Evolutionary conservation across 2,888 invertebrate genomes (phyloP), one percentile per base, ranked within the genome.

Genomic region (Pollenia griseotomentosa): DNA sequence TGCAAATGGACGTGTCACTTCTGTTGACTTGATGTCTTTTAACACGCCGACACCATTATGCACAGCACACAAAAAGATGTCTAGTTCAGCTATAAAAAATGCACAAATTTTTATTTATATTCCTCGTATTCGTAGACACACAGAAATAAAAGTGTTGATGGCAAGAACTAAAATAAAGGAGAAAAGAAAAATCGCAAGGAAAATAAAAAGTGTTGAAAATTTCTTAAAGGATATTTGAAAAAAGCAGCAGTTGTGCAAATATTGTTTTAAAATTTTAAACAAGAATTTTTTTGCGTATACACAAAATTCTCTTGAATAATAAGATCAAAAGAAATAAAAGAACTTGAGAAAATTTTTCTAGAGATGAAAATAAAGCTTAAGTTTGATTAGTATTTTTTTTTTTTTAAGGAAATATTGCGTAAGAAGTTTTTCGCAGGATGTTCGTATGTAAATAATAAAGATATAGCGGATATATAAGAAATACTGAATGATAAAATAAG

Each of bases 1-100:
- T 73, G 71, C 73, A 83, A 83, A 83, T 83, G 83, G 71, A 73
- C 83, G 65, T 83, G 78, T 66, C 70, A 65, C 57, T 78, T 23
- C 42, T 78, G 71, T 51, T 83, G 71, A 71, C 57, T 83, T 48
- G 70, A 71, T 78, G 63, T 42, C 63, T 63, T 83, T 83, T 57
- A 63, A 48, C 57, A 65, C 71, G 51, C 71, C 83, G 71, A 19
- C 65, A 12, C 55, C 16, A 55, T 71, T 77, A 65, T 77, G n/a
- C 4, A 48, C 63, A 63, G 46, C 63, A 83, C 55, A 83, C 70
- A 78, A 73, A 78, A 83, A 51, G 9, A 78, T 73, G 77, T 78
- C 77, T 83, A 65, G 70, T 83, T 53, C 48, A 78, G 65, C 19
- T 19, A 19, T 57, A 23, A 44, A 33, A 73, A 79, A 83, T 61